phyloP scores from a whole-genome alignment of 1,140 invertebrate species.

The Belonocnema kinseyi region DNA sequence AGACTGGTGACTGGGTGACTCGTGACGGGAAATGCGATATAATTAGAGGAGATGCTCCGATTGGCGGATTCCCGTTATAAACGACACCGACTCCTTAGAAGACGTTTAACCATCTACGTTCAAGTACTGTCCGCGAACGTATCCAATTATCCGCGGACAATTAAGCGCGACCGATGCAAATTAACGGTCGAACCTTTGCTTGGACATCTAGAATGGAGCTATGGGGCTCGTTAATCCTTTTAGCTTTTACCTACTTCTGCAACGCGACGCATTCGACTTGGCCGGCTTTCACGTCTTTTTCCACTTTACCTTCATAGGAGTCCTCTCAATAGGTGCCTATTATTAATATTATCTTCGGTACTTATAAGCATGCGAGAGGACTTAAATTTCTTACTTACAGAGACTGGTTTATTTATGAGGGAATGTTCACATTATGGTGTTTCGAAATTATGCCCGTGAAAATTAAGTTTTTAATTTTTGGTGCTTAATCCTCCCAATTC shows the following conservation, averaged over 20 bases:
- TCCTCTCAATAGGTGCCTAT: slow-evolving; percentile 21
- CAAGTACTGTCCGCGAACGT: slow-evolving; percentile 13
- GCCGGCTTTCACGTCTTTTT: slow-evolving; percentile 26
- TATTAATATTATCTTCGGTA: slow-evolving; percentile 19
- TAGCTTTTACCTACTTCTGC: slow-evolving; percentile 24
- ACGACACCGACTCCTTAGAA: slow-evolving; percentile 10
- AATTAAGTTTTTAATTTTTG: no score
- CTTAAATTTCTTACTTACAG: not conserved
- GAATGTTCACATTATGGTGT: no score
- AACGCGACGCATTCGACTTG: slow-evolving; percentile 30
- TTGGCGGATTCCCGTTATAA: slow-evolving; percentile 21
- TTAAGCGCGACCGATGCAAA: slow-evolving; percentile 28
- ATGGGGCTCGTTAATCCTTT: slow-evolving; percentile 23
- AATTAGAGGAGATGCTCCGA: slow-evolving; percentile 23
- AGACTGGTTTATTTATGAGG: no score
- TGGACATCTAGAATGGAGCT: slow-evolving; percentile 3
- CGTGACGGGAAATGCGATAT: slow-evolving; percentile 26
- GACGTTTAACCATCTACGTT: not conserved
- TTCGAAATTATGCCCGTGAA: no score
- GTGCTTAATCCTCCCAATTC: no score
- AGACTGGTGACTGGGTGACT: slow-evolving; percentile 1
- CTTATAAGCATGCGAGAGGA: not conserved
- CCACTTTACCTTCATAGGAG: not conserved
- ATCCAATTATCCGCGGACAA: slow-evolving; percentile 26
- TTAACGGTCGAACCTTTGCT: slow-evolving; percentile 12